Conservation (phyloP, 2,113 vertebrate genomes). For the Neoarius graeffei region DNA sequence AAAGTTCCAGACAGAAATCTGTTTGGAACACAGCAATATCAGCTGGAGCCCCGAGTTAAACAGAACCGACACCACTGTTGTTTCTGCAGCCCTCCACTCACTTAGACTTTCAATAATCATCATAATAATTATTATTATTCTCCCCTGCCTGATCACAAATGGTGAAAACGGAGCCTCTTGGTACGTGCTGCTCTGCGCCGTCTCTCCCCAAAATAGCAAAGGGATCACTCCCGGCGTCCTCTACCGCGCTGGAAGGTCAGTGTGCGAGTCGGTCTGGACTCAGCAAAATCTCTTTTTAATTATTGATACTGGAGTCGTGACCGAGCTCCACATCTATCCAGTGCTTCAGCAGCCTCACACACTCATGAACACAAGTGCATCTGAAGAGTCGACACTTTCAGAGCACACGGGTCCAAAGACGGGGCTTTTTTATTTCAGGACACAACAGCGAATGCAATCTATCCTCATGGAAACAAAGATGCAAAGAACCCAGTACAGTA, state of each 20-base stretch:
- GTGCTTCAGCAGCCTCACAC: slow-evolving; percentile 9
- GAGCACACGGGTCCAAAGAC: not conserved
- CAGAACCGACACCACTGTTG: slow-evolving; percentile 42
- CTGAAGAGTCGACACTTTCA: not conserved
- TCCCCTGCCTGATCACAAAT: not conserved
- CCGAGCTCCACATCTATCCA: slow-evolving; percentile 22
- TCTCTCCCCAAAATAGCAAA: slow-evolving; percentile 14
- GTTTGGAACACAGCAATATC: slow-evolving; percentile 51
- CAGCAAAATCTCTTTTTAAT: slow-evolving; percentile 35
- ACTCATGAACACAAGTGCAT: not conserved
- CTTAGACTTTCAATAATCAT: not conserved
- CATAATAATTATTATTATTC: not conserved
- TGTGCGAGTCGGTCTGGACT: not conserved
- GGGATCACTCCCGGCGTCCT: not conserved
- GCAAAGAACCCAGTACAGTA: not conserved
- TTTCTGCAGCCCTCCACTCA: not conserved
- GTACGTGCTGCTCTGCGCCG: not conserved
- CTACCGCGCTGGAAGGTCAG: slow-evolving; percentile 10
- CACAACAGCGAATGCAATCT: not conserved
- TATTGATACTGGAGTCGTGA: slow-evolving; percentile 43
- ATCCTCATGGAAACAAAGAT: not conserved
- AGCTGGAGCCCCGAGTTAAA: slow-evolving; percentile 29
- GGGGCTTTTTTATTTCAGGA: not conserved
- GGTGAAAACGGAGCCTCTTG: not conserved
- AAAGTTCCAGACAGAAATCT: slow-evolving; percentile 56